Percentiles rank a stretch among this genome's conserved stretches.
phyloP scores from a whole-genome alignment of 1,140 invertebrate species.

The Danaus plexippus region DNA sequence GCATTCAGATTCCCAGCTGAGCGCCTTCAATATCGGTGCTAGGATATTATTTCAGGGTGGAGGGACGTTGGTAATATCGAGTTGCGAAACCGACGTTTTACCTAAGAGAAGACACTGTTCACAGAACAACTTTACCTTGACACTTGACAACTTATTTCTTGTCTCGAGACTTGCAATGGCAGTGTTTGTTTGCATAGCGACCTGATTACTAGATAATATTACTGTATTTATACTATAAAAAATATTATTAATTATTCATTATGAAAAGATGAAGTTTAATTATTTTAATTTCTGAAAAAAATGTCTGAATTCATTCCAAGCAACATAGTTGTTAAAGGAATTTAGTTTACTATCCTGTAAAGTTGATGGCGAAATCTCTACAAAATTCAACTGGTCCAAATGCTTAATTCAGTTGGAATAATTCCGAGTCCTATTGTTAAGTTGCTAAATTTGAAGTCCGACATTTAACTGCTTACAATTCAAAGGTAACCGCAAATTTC shows the following conservation, averaged over 20 bases:
- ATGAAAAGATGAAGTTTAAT: no score
- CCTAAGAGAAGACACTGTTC: constrained; percentile 60
- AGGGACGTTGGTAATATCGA: constrained; percentile 58
- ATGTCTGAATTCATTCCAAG: constrained; percentile 8
- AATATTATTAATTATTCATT: no score
- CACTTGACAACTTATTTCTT: constrained; percentile 72
- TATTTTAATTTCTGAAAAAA: no score
- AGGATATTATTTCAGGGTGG: constrained; percentile 61
- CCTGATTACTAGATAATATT: constrained; percentile 41
- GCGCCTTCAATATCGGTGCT: constrained; percentile 56
- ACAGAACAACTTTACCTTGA: constrained; percentile 61
- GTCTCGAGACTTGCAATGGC: constrained; percentile 57
- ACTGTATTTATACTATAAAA: no score
- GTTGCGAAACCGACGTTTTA: constrained; percentile 67
- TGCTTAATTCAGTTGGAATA: constrained; percentile 64
- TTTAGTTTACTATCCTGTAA: constrained; percentile 43
- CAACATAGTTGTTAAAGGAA: constrained; percentile 30
- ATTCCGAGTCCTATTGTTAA: constrained; percentile 66
- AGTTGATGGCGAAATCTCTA: constrained; percentile 57
- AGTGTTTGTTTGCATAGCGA: constrained; percentile 52
- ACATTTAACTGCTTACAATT: constrained; percentile 66
- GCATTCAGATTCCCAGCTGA: constrained; percentile 51
- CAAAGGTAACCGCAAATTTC: constrained; percentile 67
- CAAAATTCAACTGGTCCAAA: constrained; percentile 56
- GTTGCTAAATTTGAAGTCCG: constrained; percentile 61